These are phyloP conservation scores for Prunella strophiata DNA, from an alignment of 2,797 vertebrate genomes.

Conservation along the genomic window DNA sequence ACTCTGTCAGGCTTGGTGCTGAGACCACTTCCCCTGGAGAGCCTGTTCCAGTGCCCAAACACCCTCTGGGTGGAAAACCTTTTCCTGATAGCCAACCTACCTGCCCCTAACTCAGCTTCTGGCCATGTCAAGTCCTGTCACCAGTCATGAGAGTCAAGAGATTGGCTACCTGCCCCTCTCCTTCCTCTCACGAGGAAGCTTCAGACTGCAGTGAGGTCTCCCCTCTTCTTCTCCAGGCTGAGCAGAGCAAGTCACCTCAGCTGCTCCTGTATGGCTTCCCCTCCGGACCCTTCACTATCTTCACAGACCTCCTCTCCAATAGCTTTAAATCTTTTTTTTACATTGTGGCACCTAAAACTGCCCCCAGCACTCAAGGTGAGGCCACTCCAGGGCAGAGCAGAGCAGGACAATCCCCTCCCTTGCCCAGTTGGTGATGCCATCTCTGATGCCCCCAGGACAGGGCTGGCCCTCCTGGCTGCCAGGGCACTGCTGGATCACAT, in stretches of 20 bases:
- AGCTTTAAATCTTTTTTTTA: background rate
- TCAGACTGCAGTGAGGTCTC: background rate
- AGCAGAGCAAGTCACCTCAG: background rate
- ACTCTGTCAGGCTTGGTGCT: background rate
- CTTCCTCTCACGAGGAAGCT: rapidly evolving
- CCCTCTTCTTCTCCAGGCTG: background rate
- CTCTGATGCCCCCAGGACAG: rapidly evolving
- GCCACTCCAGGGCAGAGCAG: rapidly evolving
- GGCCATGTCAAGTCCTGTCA: background rate
- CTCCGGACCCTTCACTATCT: background rate
- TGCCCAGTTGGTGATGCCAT: rapidly evolving
- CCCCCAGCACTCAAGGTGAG: rapidly evolving
- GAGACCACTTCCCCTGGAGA: background rate
- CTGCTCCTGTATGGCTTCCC: background rate
- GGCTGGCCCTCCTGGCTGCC: background rate
- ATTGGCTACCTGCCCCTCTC: rapidly evolving
- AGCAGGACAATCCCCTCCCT: background rate
- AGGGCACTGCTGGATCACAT: rapidly evolving
- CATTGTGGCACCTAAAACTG: background rate
- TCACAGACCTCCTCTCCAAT: background rate
- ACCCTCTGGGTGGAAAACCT: background rate
- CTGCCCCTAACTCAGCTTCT: background rate
- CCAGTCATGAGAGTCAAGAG: background rate
- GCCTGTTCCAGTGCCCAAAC: background rate
- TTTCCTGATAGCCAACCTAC: background rate